phyloP scores from a whole-genome alignment of 2,888 invertebrate genomes.

The Heliconius charithonia region DNA sequence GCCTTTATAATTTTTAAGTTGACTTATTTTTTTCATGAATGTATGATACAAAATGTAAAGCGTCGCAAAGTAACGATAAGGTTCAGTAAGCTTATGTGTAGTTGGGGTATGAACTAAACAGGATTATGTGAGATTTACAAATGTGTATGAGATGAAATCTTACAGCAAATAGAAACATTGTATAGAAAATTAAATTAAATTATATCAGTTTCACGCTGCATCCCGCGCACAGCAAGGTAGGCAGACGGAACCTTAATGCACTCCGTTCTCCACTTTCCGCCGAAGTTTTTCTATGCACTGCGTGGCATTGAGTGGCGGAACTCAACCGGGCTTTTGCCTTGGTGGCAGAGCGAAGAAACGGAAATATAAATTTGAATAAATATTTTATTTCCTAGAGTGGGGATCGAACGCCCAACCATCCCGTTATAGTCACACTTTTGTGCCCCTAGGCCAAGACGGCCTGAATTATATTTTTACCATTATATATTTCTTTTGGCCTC shows the following conservation, averaged over 20 bases:
- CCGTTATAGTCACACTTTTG: no score
- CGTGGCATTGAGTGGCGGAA: no score
- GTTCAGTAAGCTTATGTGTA: not conserved
- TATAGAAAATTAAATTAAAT: not conserved
- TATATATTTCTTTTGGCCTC: no score
- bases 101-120: not conserved
- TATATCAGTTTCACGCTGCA: not conserved
- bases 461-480: no score
- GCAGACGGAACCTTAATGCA: not conserved
- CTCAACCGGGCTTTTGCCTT: no score
- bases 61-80: not conserved
- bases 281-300: no score
- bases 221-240: not conserved
- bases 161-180: not conserved
- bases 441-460: no score
- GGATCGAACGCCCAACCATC: no score
- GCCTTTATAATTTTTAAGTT: not conserved
- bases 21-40: not conserved
- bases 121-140: not conserved
- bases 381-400: no score
- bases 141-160: not conserved
- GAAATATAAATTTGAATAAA: no score
- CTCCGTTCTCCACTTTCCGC: no score
- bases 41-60: not conserved
- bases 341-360: no score